Evolutionary conservation across 1,140 invertebrate species (phyloP).

Genomic region (Vanessa tameamea): DNA sequence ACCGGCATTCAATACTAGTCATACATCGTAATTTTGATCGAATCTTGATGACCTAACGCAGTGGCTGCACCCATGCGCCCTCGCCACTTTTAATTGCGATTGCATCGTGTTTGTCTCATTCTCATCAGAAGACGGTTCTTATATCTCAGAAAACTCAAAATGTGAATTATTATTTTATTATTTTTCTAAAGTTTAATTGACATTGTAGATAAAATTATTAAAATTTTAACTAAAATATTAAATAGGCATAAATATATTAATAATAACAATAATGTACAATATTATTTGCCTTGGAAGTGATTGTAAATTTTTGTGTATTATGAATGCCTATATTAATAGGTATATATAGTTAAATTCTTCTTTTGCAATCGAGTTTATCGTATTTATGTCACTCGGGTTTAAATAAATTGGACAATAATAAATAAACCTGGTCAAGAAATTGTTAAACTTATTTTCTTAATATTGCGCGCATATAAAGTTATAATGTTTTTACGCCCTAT

Average conservation of each 20-base stretch:
- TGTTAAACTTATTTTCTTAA: conserved; percentile 35
- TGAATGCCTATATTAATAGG: background rate
- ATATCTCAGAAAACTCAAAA: conserved; percentile 23
- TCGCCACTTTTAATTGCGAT: conserved; percentile 54
- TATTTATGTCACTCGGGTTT: background rate
- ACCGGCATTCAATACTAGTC: conserved; percentile 63
- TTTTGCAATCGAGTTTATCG: too few species aligned
- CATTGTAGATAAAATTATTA: too few species aligned
- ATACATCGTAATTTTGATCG: conserved; percentile 62
- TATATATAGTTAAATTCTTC: too few species aligned
- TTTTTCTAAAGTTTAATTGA: background rate
- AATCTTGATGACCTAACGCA: conserved; percentile 57
- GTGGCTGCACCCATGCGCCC: conserved; percentile 53
- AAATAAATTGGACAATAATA: background rate
- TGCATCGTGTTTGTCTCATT: conserved; percentile 37
- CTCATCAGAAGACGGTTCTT: conserved; percentile 18
- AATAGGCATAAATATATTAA: too few species aligned
- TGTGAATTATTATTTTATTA: conserved; percentile 15
- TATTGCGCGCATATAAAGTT: conserved; percentile 56
- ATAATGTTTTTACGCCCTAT: conserved; percentile 74
- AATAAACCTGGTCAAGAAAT: background rate
- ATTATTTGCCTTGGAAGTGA: too few species aligned
- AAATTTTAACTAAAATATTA: too few species aligned
- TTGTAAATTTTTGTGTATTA: background rate
- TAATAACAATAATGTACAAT: too few species aligned